Evolutionary conservation across 2,113 vertebrate species (phyloP), one percentile per base, ranked within the genome.

Genomic region (Triplophysa rosa): DNA sequence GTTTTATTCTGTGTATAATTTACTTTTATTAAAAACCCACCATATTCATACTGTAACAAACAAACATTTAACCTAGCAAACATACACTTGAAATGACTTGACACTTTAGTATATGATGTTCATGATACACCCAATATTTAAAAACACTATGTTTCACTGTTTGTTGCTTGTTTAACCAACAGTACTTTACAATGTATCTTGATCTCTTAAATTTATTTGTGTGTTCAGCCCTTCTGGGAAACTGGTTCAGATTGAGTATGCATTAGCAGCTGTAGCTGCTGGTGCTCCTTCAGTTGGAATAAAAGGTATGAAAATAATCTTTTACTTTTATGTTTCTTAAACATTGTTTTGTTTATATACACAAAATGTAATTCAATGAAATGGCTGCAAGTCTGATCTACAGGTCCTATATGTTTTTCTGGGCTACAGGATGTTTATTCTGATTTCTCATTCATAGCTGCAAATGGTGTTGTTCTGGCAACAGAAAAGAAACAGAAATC

Each of bases 401-500:
- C 5, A 19, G 3, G 7, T 17, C 16, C 19, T 58, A 10, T 58
- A 19, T 9, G 54, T 21, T 58, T 58, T 58, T 19, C 7, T 16
- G 7, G 19, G 54, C 54, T 58, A 58, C 54, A 58, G 19, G 8
- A 21, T 21, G 8, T 19, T 61, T 19, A 83, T 92, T 77, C 42
- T 1, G 33, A 37, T 45, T 65, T 66, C 45, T 23, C 19, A 37
- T 65, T 23, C 74, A 42, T 56, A 99, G 98, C 98, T 90, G 92
- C 97, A 84, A 99, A 99, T 90, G 98, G 98, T 52, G 98, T 99
- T 37, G 97, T 98, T 19, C 83, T 99, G 88, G 98, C 98, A 78
- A 99, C 98, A 54, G 98, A 99, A 88, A 99, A 99, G 90, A 99
- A 99, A 88, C 98, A 99, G 86, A 99, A 99, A 85, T 98, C 98